Percentiles rank a stretch among this genome's conserved stretches.
phyloP scores from a whole-genome alignment of 2,113 vertebrate species.

The Ceuthmochares aereus region DNA sequence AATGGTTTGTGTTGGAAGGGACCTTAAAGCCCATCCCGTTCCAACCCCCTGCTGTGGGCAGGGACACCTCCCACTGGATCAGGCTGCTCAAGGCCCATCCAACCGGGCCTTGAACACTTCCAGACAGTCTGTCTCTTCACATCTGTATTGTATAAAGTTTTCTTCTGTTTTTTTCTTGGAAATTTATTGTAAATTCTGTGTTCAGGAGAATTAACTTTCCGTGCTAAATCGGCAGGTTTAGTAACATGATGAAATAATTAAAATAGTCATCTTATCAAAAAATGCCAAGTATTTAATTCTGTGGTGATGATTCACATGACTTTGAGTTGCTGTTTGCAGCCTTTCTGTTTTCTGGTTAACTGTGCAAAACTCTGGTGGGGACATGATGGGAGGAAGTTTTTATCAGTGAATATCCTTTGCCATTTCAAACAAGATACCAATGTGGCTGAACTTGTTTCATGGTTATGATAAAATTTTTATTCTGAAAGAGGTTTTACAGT shows the following conservation, averaged over 20 bases:
- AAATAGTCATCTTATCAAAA: not conserved
- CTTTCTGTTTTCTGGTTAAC: not conserved
- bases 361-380: not conserved
- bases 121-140: not conserved
- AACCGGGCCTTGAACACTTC: too few species aligned
- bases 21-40: too few species aligned
- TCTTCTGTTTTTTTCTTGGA: not conserved
- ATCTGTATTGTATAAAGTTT: not conserved
- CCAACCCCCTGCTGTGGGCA: too few species aligned
- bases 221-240: not conserved
- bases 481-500: not conserved
- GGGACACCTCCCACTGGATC: too few species aligned
- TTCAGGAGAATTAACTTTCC: not conserved
- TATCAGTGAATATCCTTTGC: not conserved
- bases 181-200: not conserved
- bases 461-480: not conserved
- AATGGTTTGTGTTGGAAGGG: too few species aligned
- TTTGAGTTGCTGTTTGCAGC: not conserved
- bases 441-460: not conserved
- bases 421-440: not conserved
- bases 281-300: not conserved
- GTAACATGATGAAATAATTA: not conserved
- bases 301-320: not conserved
- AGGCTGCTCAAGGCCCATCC: too few species aligned
- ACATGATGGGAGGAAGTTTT: not conserved